These are phyloP conservation scores for Dendroctonus valens DNA, from an alignment of 1,140 invertebrate genomes.

Conservation along the genomic window DNA sequence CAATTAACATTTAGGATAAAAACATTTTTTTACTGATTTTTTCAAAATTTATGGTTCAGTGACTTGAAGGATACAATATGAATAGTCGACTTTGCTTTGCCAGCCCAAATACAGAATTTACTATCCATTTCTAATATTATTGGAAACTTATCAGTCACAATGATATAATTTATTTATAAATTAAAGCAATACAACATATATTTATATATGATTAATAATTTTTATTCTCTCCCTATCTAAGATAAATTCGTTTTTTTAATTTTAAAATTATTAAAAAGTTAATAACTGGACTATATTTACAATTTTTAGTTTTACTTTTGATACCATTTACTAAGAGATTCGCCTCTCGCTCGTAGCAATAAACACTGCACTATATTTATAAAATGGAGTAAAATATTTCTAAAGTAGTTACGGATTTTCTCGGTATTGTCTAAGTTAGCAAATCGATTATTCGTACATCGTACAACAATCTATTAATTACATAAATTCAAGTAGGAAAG, in stretches of 20 bases:
- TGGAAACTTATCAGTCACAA: constrained; percentile 51
- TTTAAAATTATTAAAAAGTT: constrained; percentile 51
- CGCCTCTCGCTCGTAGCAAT: constrained; percentile 27
- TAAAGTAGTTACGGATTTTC: background rate
- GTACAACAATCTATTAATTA: no score
- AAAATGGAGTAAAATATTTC: constrained; percentile 23
- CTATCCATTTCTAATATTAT: constrained; percentile 35
- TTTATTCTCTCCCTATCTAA: constrained; percentile 50
- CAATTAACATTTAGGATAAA: no score
- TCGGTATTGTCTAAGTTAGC: no score
- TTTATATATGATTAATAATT: constrained; percentile 44
- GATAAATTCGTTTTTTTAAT: constrained; percentile 52
- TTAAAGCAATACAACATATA: constrained; percentile 53
- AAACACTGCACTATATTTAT: constrained; percentile 20
- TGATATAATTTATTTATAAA: constrained; percentile 47
- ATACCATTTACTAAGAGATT: constrained; percentile 38
- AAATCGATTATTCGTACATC: no score
- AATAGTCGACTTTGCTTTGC: background rate
- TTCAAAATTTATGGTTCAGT: background rate
- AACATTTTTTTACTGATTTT: background rate
- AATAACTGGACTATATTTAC: constrained; percentile 53
- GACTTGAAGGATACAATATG: background rate
- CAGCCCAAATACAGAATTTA: constrained; percentile 14
- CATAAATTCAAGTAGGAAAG: no score
- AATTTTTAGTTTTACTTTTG: constrained; percentile 43